Conservation (phyloP, 2,888 invertebrate genomes). For the Sarcophaga carnaria region DNA sequence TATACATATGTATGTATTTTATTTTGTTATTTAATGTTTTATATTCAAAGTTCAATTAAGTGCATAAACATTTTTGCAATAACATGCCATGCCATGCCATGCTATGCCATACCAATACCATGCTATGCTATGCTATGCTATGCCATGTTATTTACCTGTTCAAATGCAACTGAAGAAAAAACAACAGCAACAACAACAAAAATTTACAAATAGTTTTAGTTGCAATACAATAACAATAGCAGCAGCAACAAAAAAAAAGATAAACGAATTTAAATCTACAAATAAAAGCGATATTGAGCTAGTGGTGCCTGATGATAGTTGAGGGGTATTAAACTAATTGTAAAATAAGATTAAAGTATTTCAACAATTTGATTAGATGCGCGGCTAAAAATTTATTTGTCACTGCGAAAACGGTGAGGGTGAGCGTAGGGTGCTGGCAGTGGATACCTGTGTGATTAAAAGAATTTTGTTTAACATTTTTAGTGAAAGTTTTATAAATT, state of each 20-base stretch:
- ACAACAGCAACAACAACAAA: no score
- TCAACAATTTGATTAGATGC: background rate
- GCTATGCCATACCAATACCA: background rate
- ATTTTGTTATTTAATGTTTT: conserved; percentile 42
- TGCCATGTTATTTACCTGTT: no score
- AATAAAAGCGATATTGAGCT: background rate
- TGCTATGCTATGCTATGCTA: conserved; percentile 18
- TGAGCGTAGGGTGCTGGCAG: no score
- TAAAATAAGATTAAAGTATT: background rate
- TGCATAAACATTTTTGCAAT: conserved; percentile 41
- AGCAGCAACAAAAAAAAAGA: background rate
- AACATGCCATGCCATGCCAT: conserved; percentile 17
- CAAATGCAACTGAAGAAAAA: no score
- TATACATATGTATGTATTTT: conserved; percentile 25
- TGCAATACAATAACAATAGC: no score
- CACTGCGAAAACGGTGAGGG: no score
- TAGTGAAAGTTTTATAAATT: no score
- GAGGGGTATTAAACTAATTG: background rate
- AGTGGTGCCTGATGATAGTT: no score
- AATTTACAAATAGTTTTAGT: no score
- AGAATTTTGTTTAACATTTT: no score
- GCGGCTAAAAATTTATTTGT: background rate
- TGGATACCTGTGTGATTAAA: no score
- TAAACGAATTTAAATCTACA: background rate
- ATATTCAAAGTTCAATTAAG: conserved; percentile 50